Percentiles rank a stretch among this genome's conserved stretches.
phyloP scores from a whole-genome alignment of 37 sponge, comb jelly and placozoan genomes.

The Halisarca cf. caerulea region DNA sequence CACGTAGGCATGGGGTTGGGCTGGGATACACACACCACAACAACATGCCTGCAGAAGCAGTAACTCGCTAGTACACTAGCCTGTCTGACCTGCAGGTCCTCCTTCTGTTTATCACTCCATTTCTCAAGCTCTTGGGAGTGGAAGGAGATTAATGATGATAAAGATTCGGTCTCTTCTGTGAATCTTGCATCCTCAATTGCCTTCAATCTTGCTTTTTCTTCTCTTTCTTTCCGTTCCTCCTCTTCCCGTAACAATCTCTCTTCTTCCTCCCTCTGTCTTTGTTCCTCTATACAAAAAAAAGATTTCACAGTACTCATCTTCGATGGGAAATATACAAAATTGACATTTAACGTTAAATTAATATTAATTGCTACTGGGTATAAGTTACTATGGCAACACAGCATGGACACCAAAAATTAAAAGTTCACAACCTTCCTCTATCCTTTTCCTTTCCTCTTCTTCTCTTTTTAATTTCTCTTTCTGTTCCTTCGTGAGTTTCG shows the following conservation, averaged over 20 bases:
- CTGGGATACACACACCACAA: background rate
- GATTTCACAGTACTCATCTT: no score
- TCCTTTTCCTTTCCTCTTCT: conserved; percentile 77
- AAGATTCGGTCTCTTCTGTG: conserved; percentile 23
- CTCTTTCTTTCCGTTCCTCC: conserved; percentile 23
- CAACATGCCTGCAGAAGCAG: background rate
- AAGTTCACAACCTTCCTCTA: conserved; percentile 71
- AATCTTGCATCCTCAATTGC: conserved; percentile 60
- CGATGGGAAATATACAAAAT: background rate
- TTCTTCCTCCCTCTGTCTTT: conserved; percentile 38
- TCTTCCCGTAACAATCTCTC: conserved; percentile 45
- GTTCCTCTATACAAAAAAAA: conserved; percentile 40
- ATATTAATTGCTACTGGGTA: no score
- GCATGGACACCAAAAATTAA: background rate
- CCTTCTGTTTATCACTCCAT: conserved; percentile 50
- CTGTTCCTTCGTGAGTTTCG: conserved; percentile 64
- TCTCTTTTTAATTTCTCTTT: conserved; percentile 65
- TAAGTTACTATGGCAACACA: background rate
- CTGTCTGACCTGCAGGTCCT: conserved; percentile 60
- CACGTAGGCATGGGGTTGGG: background rate
- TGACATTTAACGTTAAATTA: no score
- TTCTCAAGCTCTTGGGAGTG: conserved; percentile 12
- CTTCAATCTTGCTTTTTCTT: conserved; percentile 47
- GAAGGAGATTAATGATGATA: background rate
- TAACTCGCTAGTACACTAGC: no score